Evolutionary conservation across 2,113 vertebrate genomes (phyloP), one percentile per base, ranked within the genome.

Genomic region (Chroicocephalus ridibundus): DNA sequence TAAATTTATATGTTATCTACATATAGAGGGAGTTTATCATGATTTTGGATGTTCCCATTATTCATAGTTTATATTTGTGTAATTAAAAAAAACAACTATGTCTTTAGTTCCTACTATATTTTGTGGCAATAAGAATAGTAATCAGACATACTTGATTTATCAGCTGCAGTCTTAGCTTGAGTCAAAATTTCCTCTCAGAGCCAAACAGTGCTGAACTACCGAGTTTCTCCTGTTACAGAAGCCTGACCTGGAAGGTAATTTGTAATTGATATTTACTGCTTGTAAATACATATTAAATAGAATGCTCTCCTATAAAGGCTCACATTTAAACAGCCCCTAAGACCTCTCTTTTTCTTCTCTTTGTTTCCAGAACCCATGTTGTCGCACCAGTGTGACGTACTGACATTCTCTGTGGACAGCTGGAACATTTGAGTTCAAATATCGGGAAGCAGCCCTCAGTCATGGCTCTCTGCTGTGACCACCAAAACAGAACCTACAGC

Each of bases 191-290:
- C 47, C 77, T 72, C 74, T 80, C 47, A 74, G 49, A 82, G 13
- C 26, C 75, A 60, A 78, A 51, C 44, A 81, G 13, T 25, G 34
- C 5, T 36, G 32, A 86, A 64, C 46, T 72, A 70, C 69, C 42
- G 38, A 68, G 47, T 18, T 92, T 92, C 61, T 91, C 36, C 40
- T 68, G 20, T 8, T 86, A 54, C 57, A 83, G 76, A 92, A 90
- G 29, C 61, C 15, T 93, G 57, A 36, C 27, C 25, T 76, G 40
- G 55, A 79, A 72, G 49, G 13, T 62, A 84, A 82, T 82, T 49
- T 88, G 57, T 61, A 71, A 64, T 77, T 68, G 10, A 27, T 90
- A 75, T 55, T 68, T 87, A 71, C 15, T 76, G 25, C 34, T 82
- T 84, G 44, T 82, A 76, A 89, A 62, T 84, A 55, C 26, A 13